Evolutionary conservation across 2,888 invertebrate species (phyloP), one percentile per base, ranked within the genome.

Genomic region (Magallana nippona): DNA sequence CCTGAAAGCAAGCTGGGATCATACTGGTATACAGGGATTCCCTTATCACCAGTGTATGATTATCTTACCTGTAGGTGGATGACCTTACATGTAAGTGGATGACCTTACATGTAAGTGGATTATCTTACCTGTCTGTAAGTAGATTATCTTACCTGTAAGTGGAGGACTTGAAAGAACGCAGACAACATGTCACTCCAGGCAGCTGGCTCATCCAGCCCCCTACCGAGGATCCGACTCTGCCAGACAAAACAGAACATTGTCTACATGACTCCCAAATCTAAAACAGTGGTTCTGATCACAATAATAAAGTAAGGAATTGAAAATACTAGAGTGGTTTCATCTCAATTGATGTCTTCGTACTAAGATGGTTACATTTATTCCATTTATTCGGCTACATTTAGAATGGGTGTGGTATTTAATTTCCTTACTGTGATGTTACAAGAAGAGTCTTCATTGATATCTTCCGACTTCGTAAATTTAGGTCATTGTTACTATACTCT

Each of bases 341-440:
- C 3, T 44, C 44, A 44, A 44, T 8, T 44, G 8, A 44, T 44
- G 44, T 44, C 44, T 44, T 44, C 3, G 44, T 44, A 44, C 3
- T 5, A 3, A 44, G 44, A 44, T 44, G 44, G 44, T 44, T 44
- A 44, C 44, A 44, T 44, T 44, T 44, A 44, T 44, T 44, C 2
- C 27, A 1, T 27, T 27, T 27, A 44, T 44, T 44, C 32, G 3
- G 5, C 32, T 32, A 32, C 32, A 32, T 32, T 44, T 8, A 44
- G 44, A 44, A 44, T 44, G 44, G 44, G 44, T 44, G 44, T n/a
- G 60, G 60, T 60, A 2, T 0, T 27, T 13, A 44, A 44, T 44
- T 44, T 71, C 22, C 71, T 71, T 27, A 71, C 71, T 71, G 71
- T 15, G 71, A 71, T 27, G 71, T 71, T 5, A 71, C 71, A 13